Base-by-base conservation (phyloP, 1,140 invertebrate species). In the Drosophila azteca region DNA sequence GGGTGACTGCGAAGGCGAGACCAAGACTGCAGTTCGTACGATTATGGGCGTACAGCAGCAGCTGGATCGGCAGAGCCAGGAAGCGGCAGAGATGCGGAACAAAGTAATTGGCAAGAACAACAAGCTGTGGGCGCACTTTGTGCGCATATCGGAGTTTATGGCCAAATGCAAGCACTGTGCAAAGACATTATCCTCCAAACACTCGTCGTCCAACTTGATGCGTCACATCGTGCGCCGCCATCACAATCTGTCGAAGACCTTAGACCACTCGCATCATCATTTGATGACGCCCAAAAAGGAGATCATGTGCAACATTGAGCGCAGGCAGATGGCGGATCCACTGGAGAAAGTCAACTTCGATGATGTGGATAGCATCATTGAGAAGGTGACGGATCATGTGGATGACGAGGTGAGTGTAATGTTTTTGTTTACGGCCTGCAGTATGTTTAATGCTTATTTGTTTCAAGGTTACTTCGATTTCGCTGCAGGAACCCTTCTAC, bases 81-180 rank as follows among this genome's bases (percentile, higher is more conserved):
- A 70, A 7, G 39, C 72, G 0, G 39, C 72, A 0, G 81, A 88
- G 48, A 49, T 51, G 35, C 82, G 82, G 2, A 87, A 87, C 61
- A 87, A 88, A 60, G 76, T 87, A 1, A 88, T 87, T 45, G 83
- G 83, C 9, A 87, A 88, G 17, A 87, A 87, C 53, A 87, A 88
- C 17, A 87, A 87, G 35, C 58, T 87, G n/a, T 87, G 83, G 83
- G 83, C 83, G n/a, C 83, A 87, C 39, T 87, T 87, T 46, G 61
- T 79, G 5, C 83, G 83, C 15, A 87, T 87, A 17, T 88, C 83
- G 0, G 83, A 87, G 48, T 87, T 88, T 41, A 79, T 83, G 75
- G 83, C 84, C 45, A 87, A 79, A 43, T 90, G 88, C 45, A 90
- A 83, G 15, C 80, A 84, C 31, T 90, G 88, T 15, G 82, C 80